These are phyloP conservation scores for Siniperca chuatsi DNA, from an alignment of 2,113 vertebrate genomes.

Conservation along the genomic window DNA sequence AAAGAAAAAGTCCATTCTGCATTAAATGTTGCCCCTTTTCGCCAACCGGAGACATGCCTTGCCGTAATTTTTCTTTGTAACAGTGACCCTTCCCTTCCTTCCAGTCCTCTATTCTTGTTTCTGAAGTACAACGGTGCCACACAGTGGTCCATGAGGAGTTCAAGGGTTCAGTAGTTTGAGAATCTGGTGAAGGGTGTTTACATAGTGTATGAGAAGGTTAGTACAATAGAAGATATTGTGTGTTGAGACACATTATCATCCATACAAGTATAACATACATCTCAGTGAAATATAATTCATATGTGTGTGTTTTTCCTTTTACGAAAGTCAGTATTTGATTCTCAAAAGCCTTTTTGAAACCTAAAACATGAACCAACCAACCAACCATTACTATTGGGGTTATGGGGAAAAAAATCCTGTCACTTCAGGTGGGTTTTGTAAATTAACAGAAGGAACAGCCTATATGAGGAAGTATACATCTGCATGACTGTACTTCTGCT, in stretches of 20 bases:
- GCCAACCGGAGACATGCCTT: slow-evolving; percentile 7
- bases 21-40: neutral
- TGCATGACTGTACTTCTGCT: slow-evolving; percentile 21
- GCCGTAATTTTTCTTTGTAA: slow-evolving; percentile 31
- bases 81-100: slow-evolving; percentile 56
- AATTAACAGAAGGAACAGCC: neutral
- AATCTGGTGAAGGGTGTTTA: neutral
- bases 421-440: neutral
- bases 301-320: neutral
- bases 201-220: neutral
- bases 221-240: neutral
- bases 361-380: neutral
- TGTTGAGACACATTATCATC: neutral
- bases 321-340: neutral
- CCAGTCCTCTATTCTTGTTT: slow-evolving; percentile 47
- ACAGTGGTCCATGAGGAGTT: neutral
- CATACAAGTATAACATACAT: neutral
- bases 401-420: neutral
- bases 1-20: slow-evolving; percentile 17
- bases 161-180: slow-evolving; percentile 18
- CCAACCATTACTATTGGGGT: neutral
- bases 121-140: slow-evolving; percentile 32
- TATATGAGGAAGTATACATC: slow-evolving; percentile 27
- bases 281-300: neutral
- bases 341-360: neutral